Conservation (phyloP, 2,797 vertebrate genomes). For the Catharus ustulatus region DNA sequence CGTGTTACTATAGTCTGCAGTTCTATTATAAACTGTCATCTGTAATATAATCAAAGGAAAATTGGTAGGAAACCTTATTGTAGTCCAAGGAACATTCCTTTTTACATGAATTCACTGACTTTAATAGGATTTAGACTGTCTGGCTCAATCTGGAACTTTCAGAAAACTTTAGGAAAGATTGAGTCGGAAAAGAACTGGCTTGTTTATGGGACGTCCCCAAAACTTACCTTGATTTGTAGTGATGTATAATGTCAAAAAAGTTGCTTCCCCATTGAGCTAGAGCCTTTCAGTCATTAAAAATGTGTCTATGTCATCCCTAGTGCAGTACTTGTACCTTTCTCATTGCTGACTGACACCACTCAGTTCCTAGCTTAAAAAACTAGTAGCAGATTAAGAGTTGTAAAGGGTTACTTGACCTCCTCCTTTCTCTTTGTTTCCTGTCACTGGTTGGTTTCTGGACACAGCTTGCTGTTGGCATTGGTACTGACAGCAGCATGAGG, state of each 20-base stretch:
- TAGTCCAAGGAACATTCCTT: conserved; percentile 69
- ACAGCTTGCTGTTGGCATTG: neutral
- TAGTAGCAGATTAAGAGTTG: neutral
- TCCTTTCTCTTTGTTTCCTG: neutral
- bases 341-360: neutral
- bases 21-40: conserved; percentile 74
- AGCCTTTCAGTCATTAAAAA: neutral
- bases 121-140: conserved; percentile 52
- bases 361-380: neutral
- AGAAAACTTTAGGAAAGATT: neutral
- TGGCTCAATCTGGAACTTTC: conserved; percentile 24
- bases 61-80: conserved; percentile 63
- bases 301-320: neutral
- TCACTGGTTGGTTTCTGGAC: neutral
- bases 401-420: neutral
- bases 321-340: neutral
- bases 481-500: neutral
- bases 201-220: conserved; percentile 3
- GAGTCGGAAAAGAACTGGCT: neutral
- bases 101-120: conserved; percentile 52
- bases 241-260: neutral
- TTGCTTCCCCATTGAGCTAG: neutral
- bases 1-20: conserved; percentile 52
- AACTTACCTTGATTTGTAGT: neutral
- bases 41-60: conserved; percentile 74